A percentile compares a stretch with the other conserved stretches of the same genome.
phyloP scores from a whole-genome alignment of 2,797 vertebrate species.

The Poeciliopsis infans region DNA sequence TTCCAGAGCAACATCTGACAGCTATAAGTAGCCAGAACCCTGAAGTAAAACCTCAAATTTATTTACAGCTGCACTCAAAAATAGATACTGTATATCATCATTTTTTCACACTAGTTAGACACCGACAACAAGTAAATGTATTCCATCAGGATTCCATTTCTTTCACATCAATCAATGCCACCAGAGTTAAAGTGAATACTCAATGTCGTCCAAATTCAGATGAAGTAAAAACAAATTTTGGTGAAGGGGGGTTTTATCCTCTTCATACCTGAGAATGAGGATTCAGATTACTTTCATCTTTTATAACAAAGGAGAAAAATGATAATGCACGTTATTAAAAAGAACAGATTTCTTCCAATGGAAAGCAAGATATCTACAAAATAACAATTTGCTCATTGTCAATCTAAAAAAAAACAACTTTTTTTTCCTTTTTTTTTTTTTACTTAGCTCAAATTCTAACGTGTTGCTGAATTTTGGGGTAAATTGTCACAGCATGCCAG shows the following conservation, averaged over 20 bases:
- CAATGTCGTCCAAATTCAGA: not conserved
- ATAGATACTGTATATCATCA: not conserved
- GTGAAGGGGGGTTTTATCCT: not conserved
- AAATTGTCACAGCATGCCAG: slow-evolving; percentile 54
- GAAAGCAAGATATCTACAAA: not conserved
- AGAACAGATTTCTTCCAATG: not conserved
- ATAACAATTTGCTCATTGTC: not conserved
- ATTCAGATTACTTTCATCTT: not conserved
- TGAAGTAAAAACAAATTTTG: not conserved
- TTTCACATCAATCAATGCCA: not conserved
- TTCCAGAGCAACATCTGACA: not conserved
- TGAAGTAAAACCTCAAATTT: not conserved
- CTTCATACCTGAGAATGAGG: not conserved
- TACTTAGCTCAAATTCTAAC: not conserved
- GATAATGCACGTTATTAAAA: not conserved
- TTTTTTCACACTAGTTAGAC: not conserved
- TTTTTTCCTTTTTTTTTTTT: too few species aligned
- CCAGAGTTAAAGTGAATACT: not conserved
- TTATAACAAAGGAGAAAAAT: too few species aligned
- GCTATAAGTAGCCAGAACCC: not conserved
- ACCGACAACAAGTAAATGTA: not conserved
- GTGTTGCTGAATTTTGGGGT: slow-evolving; percentile 1
- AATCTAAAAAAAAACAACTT: not conserved
- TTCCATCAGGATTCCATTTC: not conserved
- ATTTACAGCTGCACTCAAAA: not conserved